Percentiles rank a stretch among this genome's conserved stretches.
These are phyloP conservation scores for Peromyscus maniculatus DNA, from an alignment of 2,113 vertebrate genomes.

Conservation along the genomic window DNA sequence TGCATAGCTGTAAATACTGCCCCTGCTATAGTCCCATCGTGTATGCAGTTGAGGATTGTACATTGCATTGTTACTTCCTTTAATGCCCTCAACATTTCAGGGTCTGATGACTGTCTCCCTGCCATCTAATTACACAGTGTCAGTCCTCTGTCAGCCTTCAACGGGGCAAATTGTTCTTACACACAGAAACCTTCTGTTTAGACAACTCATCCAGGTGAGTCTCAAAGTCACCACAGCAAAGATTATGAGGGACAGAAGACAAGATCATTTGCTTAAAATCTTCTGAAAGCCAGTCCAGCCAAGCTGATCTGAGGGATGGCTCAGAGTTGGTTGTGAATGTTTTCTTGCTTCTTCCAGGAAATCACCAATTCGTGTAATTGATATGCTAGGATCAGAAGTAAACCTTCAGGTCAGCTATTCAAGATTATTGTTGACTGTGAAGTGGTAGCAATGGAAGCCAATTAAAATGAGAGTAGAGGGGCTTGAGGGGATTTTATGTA, in stretches of 20 bases:
- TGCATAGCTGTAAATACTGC: not conserved
- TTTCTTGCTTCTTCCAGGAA: not conserved
- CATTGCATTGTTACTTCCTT: accelerated
- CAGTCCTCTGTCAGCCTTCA: not conserved
- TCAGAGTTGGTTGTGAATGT: not conserved
- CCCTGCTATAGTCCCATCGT: too few species aligned
- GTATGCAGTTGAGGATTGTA: not conserved
- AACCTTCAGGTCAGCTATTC: too few species aligned
- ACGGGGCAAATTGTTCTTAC: not conserved
- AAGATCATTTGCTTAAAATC: not conserved
- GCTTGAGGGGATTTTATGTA: not conserved
- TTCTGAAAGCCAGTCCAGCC: not conserved
- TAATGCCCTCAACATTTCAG: not conserved
- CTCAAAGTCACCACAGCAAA: not conserved
- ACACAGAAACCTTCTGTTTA: not conserved
- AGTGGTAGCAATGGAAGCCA: accelerated
- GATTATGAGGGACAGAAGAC: not conserved
- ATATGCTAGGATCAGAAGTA: not conserved
- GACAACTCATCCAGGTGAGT: not conserved
- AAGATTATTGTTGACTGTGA: too few species aligned
- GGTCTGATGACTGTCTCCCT: accelerated
- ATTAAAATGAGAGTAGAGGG: not conserved
- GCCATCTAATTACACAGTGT: not conserved
- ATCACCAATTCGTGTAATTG: not conserved
- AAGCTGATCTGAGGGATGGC: not conserved